Percentiles rank a stretch among this genome's conserved stretches.
Evolutionary conservation across 2,797 vertebrate species (phyloP).

Genomic region (Myoxocephalus aenaeus): DNA sequence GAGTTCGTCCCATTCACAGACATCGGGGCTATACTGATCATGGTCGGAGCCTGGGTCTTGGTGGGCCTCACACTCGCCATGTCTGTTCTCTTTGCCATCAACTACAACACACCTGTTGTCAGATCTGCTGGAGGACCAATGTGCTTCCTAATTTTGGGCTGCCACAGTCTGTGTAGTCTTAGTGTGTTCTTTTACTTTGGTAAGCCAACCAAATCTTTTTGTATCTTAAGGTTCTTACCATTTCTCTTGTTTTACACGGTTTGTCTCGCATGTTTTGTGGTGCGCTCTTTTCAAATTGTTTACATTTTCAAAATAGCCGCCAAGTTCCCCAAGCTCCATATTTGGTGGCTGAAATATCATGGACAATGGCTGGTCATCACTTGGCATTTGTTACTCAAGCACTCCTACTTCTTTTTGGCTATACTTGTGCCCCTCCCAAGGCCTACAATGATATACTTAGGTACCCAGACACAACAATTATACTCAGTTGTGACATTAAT

Average conservation of each 20-base stretch:
- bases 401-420: conserved; percentile 60
- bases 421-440: conserved; percentile 51
- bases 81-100: conserved; percentile 77
- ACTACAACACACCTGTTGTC: conserved; percentile 86
- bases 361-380: conserved; percentile 82
- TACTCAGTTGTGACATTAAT: conserved; percentile 77
- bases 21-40: conserved; percentile 69
- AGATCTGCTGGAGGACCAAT: conserved; percentile 87
- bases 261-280: conserved; percentile 86
- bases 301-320: conserved; percentile 89
- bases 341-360: conserved; percentile 82
- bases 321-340: conserved; percentile 77
- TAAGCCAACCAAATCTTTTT: conserved; percentile 69
- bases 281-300: conserved; percentile 89
- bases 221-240: conserved; percentile 75
- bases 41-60: conserved; percentile 59
- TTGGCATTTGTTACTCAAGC: conserved; percentile 69
- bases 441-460: conserved; percentile 54
- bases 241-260: conserved; percentile 81
- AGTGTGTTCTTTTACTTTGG: conserved; percentile 86
- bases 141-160: conserved; percentile 88
- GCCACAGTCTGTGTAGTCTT: conserved; percentile 72
- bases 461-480: conserved; percentile 66
- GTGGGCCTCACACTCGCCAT: conserved; percentile 71
- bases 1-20: conserved; percentile 81